Evolutionary conservation across 2,113 vertebrate genomes (phyloP), one percentile per base, ranked within the genome.

Genomic region (Pavo muticus): DNA sequence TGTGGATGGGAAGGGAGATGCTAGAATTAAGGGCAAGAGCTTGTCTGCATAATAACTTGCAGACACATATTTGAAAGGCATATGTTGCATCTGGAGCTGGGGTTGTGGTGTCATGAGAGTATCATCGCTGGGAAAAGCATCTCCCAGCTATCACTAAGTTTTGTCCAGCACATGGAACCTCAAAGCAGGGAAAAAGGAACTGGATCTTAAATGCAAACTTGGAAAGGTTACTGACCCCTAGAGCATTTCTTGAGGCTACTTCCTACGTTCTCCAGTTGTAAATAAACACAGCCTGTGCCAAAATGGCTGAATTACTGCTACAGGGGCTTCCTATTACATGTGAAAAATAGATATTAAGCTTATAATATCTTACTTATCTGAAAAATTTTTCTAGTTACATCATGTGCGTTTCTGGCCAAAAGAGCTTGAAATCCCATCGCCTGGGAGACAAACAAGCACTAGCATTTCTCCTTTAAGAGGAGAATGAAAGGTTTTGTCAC

Each of bases 361-460:
- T 35, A 35, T 35, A 35, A 35, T 35, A 35, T 35, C 35, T 35
- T 35, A 35, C 35, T 57, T 40, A 44, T 59, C 72, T 23, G 24
- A 19, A 45, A 44, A 35, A 18, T 20, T 44, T 75, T 60, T 75
- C 71, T 71, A 61, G 57, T 57, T 78, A 44, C 40, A 23, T 84
- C 61, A 30, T 39, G 45, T 61, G 56, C 40, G 21, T 88, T 91
- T 78, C 84, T 94, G 73, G 86, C 60, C 91, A 84, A 85, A 88
- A 72, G 32, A 90, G 47, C 60, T 74, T 75, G 91, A 83, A 94
- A 27, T 91, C 52, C 70, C 92, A 93, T 92, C 73, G 84, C 86
- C 87, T 93, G 88, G 91, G 92, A 96, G 95, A 93, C 92, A 88
- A 92, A 32, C 64, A 71, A 70, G 50, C 48, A 6, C 64, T 76